Conservation (phyloP, 2,888 invertebrate species). For the Scaeva pyrastri region DNA sequence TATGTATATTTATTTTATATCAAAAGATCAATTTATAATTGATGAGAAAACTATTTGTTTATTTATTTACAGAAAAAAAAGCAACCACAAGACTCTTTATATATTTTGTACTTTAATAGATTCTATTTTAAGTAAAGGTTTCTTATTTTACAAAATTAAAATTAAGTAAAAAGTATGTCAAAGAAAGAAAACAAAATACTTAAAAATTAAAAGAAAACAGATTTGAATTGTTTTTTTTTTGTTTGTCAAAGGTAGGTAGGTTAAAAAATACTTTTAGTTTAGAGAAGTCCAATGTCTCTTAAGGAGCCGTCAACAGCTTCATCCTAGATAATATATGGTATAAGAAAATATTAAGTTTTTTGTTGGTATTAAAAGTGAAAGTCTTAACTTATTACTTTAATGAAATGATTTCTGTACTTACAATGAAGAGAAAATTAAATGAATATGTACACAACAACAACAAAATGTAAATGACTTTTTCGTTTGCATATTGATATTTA, state of each 20-base stretch:
- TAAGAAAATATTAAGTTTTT: slow-evolving; percentile 77
- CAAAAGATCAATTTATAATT: neutral
- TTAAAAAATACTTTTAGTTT: slow-evolving; percentile 79
- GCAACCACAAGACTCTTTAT: neutral
- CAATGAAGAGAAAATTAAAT: slow-evolving; percentile 51
- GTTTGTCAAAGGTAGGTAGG: neutral
- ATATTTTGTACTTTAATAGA: neutral
- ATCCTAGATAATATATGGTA: slow-evolving; percentile 88
- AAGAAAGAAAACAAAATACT: neutral
- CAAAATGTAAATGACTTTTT: slow-evolving; percentile 22
- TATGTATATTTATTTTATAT: neutral
- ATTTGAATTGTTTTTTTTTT: neutral
- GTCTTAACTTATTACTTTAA: slow-evolving; percentile 16
- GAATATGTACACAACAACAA: slow-evolving; percentile 52
- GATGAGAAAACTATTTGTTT: too few species aligned
- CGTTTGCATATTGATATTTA: slow-evolving; percentile 44
- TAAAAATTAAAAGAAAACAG: neutral
- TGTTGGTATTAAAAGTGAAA: slow-evolving; percentile 3
- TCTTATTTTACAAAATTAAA: slow-evolving; percentile 9
- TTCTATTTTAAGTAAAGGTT: neutral
- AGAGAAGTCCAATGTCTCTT: slow-evolving; percentile 96
- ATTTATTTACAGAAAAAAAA: neutral
- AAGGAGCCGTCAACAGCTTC: slow-evolving; percentile 97
- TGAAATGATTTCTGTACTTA: slow-evolving; percentile 45
- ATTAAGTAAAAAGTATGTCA: neutral